Evolutionary conservation across 2,888 invertebrate genomes (phyloP), one percentile per base, ranked within the genome.

Genomic region (Acanthoscelides obtectus): DNA sequence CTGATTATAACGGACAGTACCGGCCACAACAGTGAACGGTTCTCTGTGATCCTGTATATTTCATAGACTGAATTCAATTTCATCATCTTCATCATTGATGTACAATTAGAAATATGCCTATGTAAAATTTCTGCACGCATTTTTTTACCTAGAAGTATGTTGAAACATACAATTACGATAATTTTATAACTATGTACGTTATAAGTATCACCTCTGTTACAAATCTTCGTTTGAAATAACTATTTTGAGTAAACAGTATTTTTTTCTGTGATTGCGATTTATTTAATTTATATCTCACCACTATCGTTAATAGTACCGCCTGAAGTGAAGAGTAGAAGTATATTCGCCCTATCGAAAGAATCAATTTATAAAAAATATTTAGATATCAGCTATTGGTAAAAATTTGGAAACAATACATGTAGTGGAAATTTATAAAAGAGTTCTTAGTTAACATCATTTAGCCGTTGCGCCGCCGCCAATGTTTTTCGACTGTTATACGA

Each of bases 1-100:
- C 89, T 74, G 90, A 91, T 82, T 90, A 90, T 85, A 89, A 89
- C 79, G 91, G 91, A 27, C 87, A 88, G 76, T 92, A 91, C 84
- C 87, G 88, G 81, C 87, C 86, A 77, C 85, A 88, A 79, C 66
- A 68, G 67, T 22, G 63, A 64, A 21, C 63, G 67, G 68, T 63
- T 63, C 72, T 70, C 72, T 72, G 73, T 75, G 75, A 75, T 75
- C 67, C 45, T 65, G 65, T 64, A 64, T 69, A 45, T 66, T 71
- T 72, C 22, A 25, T 67, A 73, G 73, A 73, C 73, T 73, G 73
- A 73, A 25, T 69, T 63, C 68, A 27, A 69, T 67, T 22, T 20
- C 5, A 69, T 20, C 69, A 22, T 12, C n/a, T n/a, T 69, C 69
- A 21, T 20, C 20, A 66, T 66, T 20, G 45, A 12, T 45, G 45